Evolutionary conservation across 2,888 invertebrate species (phyloP).

Genomic region (Linnaemya vulpina): DNA sequence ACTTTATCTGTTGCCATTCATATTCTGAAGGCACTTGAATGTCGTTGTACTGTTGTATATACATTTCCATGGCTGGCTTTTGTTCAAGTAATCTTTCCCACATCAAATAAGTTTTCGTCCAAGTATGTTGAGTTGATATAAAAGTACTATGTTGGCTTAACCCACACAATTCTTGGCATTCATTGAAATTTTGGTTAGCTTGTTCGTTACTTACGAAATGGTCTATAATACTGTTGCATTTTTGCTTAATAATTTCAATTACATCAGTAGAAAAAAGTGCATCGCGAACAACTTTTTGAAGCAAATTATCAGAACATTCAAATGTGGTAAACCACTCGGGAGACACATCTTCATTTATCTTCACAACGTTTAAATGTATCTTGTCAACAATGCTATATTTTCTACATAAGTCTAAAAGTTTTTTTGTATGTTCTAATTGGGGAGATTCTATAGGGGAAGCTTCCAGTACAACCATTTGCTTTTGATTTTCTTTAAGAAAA

Average conservation of each 20-base stretch:
- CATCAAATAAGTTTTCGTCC: conserved; percentile 64
- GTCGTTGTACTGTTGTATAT: conserved; percentile 59
- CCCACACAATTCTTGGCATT: conserved; percentile 63
- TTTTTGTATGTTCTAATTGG: conserved; percentile 13
- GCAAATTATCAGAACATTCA: conserved; percentile 56
- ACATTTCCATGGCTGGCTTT: conserved; percentile 59
- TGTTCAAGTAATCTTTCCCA: conserved; percentile 61
- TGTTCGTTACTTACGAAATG: conserved; percentile 52
- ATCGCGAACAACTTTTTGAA: conserved; percentile 59
- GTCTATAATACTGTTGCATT: conserved; percentile 62
- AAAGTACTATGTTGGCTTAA: conserved; percentile 44
- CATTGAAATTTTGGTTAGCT: conserved; percentile 54
- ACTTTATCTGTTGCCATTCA: conserved; percentile 67
- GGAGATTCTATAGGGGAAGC: conserved; percentile 36
- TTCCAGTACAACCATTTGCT: conserved; percentile 62
- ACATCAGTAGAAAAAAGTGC: conserved; percentile 47
- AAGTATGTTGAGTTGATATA: conserved; percentile 20
- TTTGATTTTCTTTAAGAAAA: conserved; percentile 64
- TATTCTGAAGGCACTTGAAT: conserved; percentile 55
- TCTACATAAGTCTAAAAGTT: conserved; percentile 51
- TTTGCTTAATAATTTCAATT: conserved; percentile 58
- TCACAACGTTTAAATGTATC: conserved; percentile 59
- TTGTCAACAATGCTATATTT: conserved; percentile 65
- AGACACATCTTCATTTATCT: conserved; percentile 23
- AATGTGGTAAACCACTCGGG: conserved; percentile 63